Conservation (phyloP, 2,888 invertebrate genomes). For the Adelphocoris suturalis region DNA sequence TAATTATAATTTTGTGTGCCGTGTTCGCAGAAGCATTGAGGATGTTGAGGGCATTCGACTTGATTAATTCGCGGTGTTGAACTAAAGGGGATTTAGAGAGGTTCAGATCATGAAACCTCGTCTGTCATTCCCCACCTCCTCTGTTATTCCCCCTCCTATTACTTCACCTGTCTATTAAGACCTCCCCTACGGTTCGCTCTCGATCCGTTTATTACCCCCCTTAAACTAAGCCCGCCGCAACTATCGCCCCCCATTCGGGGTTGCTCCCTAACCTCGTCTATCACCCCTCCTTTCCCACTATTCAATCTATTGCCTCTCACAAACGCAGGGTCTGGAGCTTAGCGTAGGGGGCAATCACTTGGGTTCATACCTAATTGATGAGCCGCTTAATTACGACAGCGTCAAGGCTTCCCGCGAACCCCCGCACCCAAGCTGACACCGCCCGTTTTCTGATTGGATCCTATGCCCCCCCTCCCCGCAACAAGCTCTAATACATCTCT, state of each 20-base stretch:
- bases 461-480: background rate
- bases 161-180: no score
- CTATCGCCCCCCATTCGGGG: no score
- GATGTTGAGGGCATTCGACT: background rate
- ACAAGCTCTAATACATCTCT: background rate
- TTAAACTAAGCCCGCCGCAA: no score
- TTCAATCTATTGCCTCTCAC: background rate
- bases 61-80: conserved; percentile 9
- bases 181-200: no score
- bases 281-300: background rate
- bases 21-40: no score
- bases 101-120: conserved; percentile 12
- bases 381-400: conserved; percentile 16
- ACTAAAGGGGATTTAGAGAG: background rate
- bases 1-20: no score
- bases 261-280: no score
- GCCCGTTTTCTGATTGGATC: conserved; percentile 10
- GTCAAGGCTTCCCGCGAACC: background rate
- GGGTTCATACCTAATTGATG: conserved; percentile 31
- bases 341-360: background rate
- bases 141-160: background rate
- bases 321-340: background rate
- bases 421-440: background rate
- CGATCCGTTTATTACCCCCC: no score
- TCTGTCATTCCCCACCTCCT: background rate